These are phyloP conservation scores for Circaetus gallicus DNA, from an alignment of 2,113 vertebrate species.

Conservation along the genomic window DNA sequence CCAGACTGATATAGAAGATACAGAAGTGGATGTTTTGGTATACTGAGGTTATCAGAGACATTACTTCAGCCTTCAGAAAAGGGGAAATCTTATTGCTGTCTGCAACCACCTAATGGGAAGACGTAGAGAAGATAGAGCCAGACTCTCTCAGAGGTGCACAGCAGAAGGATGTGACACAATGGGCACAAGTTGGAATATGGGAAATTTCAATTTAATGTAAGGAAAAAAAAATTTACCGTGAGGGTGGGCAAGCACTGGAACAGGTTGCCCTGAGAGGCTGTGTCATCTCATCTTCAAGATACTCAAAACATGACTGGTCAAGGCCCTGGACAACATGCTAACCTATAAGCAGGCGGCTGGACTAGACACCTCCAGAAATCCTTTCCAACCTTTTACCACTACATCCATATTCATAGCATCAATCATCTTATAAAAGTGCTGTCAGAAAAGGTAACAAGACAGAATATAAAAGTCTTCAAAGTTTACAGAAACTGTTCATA, in stretches of 20 bases:
- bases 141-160: background rate
- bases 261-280: background rate
- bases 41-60: background rate
- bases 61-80: background rate
- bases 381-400: background rate
- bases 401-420: background rate
- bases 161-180: background rate
- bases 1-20: background rate
- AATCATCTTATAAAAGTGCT: background rate
- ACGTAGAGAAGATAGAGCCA: background rate
- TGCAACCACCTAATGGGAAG: background rate
- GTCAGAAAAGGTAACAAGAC: background rate
- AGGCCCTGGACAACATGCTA: background rate
- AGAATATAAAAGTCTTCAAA: background rate
- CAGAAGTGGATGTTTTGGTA: background rate
- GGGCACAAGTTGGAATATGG: rapidly evolving
- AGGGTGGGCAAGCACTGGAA: background rate
- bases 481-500: background rate
- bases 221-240: background rate
- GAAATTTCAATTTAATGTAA: background rate
- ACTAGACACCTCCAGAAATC: background rate
- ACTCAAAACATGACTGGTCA: background rate
- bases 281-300: background rate
- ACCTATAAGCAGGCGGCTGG: background rate
- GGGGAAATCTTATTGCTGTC: background rate